phyloP scores from a whole-genome alignment of 2,888 invertebrate species.

The Dasypolia templi region DNA sequence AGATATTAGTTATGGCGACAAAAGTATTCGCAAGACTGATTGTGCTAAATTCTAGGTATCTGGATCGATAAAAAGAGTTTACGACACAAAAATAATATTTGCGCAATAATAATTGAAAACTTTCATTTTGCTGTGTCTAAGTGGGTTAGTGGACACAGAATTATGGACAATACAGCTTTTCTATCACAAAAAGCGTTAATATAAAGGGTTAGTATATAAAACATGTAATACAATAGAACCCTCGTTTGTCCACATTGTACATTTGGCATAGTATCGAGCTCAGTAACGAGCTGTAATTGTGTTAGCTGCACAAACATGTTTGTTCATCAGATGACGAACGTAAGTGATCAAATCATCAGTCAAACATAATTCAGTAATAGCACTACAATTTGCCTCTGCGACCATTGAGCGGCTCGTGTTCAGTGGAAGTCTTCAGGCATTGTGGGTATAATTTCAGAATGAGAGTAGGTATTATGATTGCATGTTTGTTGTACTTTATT shows the following conservation, averaged over 20 bases:
- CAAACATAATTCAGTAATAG: conserved; percentile 31
- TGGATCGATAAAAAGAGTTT: too few species aligned
- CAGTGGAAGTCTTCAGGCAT: conserved; percentile 3
- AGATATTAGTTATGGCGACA: too few species aligned
- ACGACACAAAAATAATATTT: too few species aligned
- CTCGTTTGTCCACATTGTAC: conserved; percentile 8
- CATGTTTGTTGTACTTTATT: not conserved
- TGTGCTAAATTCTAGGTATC: too few species aligned
- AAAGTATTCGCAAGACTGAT: too few species aligned
- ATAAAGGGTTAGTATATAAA: not conserved
- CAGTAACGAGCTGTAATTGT: conserved; percentile 41
- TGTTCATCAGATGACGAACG: conserved; percentile 20
- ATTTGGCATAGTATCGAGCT: not conserved
- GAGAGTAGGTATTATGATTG: not conserved
- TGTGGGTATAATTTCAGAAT: not conserved
- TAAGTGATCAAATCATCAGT: conserved; percentile 49
- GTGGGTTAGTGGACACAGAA: not conserved
- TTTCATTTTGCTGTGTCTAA: too few species aligned
- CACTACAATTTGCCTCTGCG: conserved; percentile 34
- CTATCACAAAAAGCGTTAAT: not conserved
- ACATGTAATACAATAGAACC: not conserved
- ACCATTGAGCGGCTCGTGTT: not conserved
- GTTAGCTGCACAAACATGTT: conserved; percentile 25
- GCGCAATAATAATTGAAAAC: too few species aligned
- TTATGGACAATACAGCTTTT: not conserved